These are phyloP conservation scores for Macroteleia sp. DNA, from an alignment of 2,888 invertebrate genomes.

Conservation along the genomic window DNA sequence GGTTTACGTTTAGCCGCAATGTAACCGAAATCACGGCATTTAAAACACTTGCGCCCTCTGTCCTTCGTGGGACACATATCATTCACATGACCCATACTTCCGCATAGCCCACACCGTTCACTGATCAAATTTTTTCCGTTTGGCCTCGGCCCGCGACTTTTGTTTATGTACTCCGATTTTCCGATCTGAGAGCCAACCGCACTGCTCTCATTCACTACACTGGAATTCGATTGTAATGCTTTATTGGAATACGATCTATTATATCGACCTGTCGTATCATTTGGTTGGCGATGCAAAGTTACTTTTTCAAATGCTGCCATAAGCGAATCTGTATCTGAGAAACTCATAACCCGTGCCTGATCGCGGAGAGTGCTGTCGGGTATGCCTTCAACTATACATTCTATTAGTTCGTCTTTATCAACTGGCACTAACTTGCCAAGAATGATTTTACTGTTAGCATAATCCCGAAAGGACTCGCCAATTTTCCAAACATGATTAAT, in stretches of 20 bases:
- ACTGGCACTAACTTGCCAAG: not conserved
- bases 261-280: not conserved
- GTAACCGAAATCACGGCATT: not conserved
- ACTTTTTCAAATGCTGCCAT: not conserved
- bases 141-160: not conserved
- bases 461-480: constrained; percentile 6
- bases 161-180: not conserved
- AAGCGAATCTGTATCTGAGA: not conserved
- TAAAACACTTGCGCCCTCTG: constrained; percentile 5
- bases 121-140: not conserved
- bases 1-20: not conserved
- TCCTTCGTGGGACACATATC: constrained; percentile 8
- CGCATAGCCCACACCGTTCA: constrained; percentile 1
- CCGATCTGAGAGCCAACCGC: not conserved
- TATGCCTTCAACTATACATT: constrained; percentile 1
- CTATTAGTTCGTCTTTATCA: constrained; percentile 1
- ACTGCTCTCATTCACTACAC: not conserved
- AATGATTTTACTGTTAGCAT: not conserved
- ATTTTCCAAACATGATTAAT: not conserved
- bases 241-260: not conserved
- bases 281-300: constrained; percentile 1
- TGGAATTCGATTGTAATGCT: not conserved
- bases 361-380: constrained; percentile 1
- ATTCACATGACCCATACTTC: not conserved
- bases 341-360: not conserved